A percentile compares a stretch with the other conserved stretches of the same genome.
phyloP scores from a whole-genome alignment of 2,888 invertebrate species.

The Agrotis exclamationis region DNA sequence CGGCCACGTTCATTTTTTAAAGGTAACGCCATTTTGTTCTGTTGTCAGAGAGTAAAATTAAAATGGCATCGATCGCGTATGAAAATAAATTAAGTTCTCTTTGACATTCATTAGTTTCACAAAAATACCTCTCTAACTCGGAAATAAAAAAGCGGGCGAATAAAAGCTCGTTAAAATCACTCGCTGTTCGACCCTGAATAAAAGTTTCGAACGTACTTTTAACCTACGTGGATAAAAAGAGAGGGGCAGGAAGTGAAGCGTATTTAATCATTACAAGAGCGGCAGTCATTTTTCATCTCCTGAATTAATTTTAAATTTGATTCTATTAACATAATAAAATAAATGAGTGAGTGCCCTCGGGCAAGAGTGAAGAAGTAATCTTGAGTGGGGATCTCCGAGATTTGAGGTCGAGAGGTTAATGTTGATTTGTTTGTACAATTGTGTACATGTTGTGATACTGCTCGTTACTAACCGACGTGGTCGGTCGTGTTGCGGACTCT shows the following conservation, averaged over 20 bases:
- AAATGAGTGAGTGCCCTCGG: slow-evolving; percentile 74
- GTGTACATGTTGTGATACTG: slow-evolving; percentile 68
- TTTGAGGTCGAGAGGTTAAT: slow-evolving; percentile 76
- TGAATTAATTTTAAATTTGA: slow-evolving; percentile 84
- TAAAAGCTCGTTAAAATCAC: slow-evolving; percentile 88
- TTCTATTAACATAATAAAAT: slow-evolving; percentile 84
- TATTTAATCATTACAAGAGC: slow-evolving; percentile 84
- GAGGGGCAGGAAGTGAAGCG: slow-evolving; percentile 78
- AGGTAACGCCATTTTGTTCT: slow-evolving; percentile 49
- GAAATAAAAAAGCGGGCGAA: slow-evolving; percentile 78
- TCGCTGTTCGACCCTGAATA: slow-evolving; percentile 82
- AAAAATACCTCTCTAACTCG: slow-evolving; percentile 77
- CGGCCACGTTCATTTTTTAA: slow-evolving; percentile 39
- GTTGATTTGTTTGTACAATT: slow-evolving; percentile 77
- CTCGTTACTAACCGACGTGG: slow-evolving; percentile 66
- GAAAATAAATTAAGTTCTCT: slow-evolving; percentile 79
- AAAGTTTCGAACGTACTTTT: slow-evolving; percentile 81
- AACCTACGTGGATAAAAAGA: slow-evolving; percentile 71
- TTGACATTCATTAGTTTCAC: slow-evolving; percentile 87
- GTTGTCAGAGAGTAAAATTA: slow-evolving; percentile 42
- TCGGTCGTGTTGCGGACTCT: slow-evolving; percentile 67
- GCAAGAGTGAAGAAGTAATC: slow-evolving; percentile 72
- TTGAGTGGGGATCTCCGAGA: slow-evolving; percentile 72
- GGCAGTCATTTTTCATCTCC: slow-evolving; percentile 78
- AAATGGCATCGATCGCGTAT: slow-evolving; percentile 67